Base-by-base conservation (phyloP, 2,113 vertebrate species). In the Pseudorectes ferrugineus region DNA sequence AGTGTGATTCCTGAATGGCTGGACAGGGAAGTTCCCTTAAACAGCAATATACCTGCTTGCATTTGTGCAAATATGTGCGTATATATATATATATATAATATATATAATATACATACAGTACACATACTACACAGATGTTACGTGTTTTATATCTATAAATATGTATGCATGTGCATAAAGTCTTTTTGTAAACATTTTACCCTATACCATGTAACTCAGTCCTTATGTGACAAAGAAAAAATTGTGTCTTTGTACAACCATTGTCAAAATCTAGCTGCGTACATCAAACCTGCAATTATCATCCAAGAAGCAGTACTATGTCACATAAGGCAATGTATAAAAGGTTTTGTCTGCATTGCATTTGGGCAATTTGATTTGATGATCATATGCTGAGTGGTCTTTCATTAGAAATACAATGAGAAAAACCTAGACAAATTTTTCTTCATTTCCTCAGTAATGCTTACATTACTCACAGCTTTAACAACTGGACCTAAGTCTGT, bases 311-410 rank as follows among this genome's bases (percentile, higher is more conserved):
- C 2, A 28, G 31, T 9, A 40, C 5, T 45, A 1, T 20, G 3
- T 29, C 49, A 10, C 7, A 45, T 66, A 45, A 51, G 4, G 6
- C 31, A 80, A 48, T 18, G 4, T 2, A 28, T 38, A 42, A 20
- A 42, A 23, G 40, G 3, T 43, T 72, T 61, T 3, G 3, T 35
- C 26, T 78, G 14, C 19, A 14, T 28, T 62, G 5, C 11, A 22
- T n/a, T 57, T 79, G 20, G 7, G 42, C 2, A 58, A 51, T 67
- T 43, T 67, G 7, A 38, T 63, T 63, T 17, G 8, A 42, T 51
- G 31, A 43, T 67, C 11, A 22, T 55, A 31, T 3, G 6, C 3
- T 1, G 0, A 12, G 6, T 17, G 22, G 13, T 49, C 29, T 71
- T 63, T 33, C 14, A 51, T 19, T 33, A 63, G 52, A 54, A 71